Base-by-base conservation (phyloP, 1,140 invertebrate genomes). In the Oryzaephilus surinamensis region DNA sequence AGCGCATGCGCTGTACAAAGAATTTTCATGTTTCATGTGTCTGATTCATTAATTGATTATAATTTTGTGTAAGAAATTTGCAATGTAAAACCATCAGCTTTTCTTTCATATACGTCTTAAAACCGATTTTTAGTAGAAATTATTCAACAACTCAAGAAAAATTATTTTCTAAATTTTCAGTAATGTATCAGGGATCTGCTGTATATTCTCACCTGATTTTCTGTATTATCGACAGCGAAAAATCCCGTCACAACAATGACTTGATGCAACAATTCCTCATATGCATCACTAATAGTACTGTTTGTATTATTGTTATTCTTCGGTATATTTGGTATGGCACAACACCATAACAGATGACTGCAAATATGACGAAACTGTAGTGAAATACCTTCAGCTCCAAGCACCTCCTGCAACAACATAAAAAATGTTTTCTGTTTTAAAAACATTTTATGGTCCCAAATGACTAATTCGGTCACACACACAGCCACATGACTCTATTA, bases 361-460 rank as follows among this genome's bases (percentile, higher is more conserved):
- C 84, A 74, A 51, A 92, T 87, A 58, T 92, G 80, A n/a, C 89
- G 75, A 62, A 90, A 83, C 60, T 93, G 86, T 10, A 92, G 63
- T 12, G 81, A 87, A 24, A 86, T 76, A 1, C 84, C 84, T 67
- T 93, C 90, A 42, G 79, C 76, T 13, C 84, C 83, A 7, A 94
- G 62, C n/a, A 83, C 72, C 58, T 76, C 79, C 87, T 94, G 70
- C 3, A 73, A 72, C 43, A 51, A 57, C 45, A 53, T 18, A 21
- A 50, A 50, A 45, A 50, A 27, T 33, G 10, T 28, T 36, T 13
- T 20, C 8, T 15, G 15, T 11, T 18, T 24, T 24, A 4, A n/a
- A 24, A 11, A 10, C 23, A n/a, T 24, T 24, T 24, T n/a, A n/a
- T n/a, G n/a, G n/a, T n/a, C n/a, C n/a, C n/a, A n/a, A n/a, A n/a